phyloP scores from a whole-genome alignment of 2,888 invertebrate species.

The Ennomos quercinarius region DNA sequence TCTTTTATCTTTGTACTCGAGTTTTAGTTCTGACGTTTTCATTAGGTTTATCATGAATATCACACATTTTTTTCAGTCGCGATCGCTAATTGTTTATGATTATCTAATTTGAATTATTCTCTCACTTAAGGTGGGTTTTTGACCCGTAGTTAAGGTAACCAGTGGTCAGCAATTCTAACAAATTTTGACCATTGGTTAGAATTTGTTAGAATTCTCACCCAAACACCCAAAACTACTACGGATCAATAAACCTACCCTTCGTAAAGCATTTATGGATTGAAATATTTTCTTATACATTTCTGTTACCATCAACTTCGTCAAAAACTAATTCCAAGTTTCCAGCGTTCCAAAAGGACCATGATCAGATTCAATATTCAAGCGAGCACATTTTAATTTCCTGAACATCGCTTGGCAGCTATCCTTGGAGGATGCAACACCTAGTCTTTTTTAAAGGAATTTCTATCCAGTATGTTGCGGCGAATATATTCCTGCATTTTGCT shows the following conservation, averaged over 20 bases:
- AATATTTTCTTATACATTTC: no score
- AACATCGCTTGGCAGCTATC: background rate
- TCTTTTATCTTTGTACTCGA: background rate
- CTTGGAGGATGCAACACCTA: slow-evolving; percentile 6
- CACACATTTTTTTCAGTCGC: background rate
- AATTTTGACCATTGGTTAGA: no score
- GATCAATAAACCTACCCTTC: no score
- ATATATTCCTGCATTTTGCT: slow-evolving; percentile 33
- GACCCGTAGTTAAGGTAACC: no score
- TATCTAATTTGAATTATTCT: no score
- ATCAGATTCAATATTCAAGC: slow-evolving; percentile 4
- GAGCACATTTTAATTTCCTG: slow-evolving; percentile 23
- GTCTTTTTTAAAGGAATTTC: slow-evolving; percentile 24
- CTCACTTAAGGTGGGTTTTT: no score
- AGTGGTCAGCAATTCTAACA: no score
- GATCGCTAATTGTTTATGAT: background rate
- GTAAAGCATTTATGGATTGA: no score
- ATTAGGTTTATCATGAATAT: background rate
- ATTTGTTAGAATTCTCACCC: no score
- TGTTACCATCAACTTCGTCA: no score
- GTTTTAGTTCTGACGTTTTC: background rate
- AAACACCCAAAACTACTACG: no score
- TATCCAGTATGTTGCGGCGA: slow-evolving; percentile 22
- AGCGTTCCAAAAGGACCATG: background rate
- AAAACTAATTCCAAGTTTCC: slow-evolving; percentile 2